These are phyloP conservation scores for Glaucomys volans DNA, from an alignment of 2,113 vertebrate species.

Conservation along the genomic window DNA sequence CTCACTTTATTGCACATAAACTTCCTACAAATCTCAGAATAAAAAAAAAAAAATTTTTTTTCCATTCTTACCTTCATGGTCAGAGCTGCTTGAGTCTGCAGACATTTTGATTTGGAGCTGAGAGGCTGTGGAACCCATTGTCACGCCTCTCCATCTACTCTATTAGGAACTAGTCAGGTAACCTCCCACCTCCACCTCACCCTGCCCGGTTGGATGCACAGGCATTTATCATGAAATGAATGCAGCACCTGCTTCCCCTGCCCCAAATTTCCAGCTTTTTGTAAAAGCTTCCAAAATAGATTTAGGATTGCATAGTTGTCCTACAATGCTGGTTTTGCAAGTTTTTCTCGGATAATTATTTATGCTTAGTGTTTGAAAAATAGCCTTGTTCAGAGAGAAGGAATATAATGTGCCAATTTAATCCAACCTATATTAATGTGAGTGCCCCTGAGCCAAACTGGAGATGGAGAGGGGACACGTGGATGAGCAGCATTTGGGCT, in stretches of 20 bases:
- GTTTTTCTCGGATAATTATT: constrained; percentile 62
- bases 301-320: constrained; percentile 14
- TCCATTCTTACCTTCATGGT: not conserved
- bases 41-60: not conserved
- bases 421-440: constrained; percentile 49
- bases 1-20: not conserved
- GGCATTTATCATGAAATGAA: not conserved
- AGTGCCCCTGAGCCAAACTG: not conserved
- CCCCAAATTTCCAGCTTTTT: not conserved
- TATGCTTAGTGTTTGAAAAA: constrained; percentile 51
- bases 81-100: not conserved
- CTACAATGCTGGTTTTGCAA: not conserved
- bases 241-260: not conserved
- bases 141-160: not conserved
- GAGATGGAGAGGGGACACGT: constrained; percentile 16
- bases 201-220: accelerated
- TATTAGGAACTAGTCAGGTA: too few relatives aligned
- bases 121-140: not conserved
- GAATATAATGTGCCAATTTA: constrained; percentile 48
- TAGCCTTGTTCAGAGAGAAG: not conserved
- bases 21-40: not conserved
- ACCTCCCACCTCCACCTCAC: not conserved
- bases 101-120: not conserved
- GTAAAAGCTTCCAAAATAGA: constrained; percentile 54
- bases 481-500: constrained; percentile 24